Percentiles rank a stretch among this genome's conserved stretches.
These are phyloP conservation scores for Berghia stephanieae DNA, from an alignment of 1,140 invertebrate genomes.

Conservation along the genomic window DNA sequence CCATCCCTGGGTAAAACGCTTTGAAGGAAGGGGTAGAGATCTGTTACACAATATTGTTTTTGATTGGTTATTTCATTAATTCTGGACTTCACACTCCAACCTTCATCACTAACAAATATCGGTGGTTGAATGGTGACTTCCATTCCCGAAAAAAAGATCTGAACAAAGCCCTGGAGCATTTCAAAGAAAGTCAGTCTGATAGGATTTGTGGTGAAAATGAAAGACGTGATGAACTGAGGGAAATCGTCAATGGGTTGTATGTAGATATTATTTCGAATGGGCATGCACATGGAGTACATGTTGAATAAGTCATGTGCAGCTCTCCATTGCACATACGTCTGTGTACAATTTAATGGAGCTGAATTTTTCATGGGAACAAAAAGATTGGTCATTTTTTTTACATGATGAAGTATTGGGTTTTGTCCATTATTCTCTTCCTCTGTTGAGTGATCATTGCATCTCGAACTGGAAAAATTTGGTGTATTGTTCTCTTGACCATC, in stretches of 20 bases:
- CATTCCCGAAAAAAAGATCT: slow-evolving; percentile 47
- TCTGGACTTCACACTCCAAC: slow-evolving; percentile 40
- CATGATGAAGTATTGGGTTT: too few species aligned
- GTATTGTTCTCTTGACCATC: too few species aligned
- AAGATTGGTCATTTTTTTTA: too few species aligned
- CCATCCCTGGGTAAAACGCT: slow-evolving; percentile 47
- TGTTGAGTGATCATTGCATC: too few species aligned
- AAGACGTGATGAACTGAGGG: slow-evolving; percentile 50
- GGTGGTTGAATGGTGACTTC: slow-evolving; percentile 39
- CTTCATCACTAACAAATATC: slow-evolving; percentile 33
- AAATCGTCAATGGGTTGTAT: slow-evolving; percentile 51
- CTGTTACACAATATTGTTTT: slow-evolving; percentile 47
- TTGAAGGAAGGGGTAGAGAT: slow-evolving; percentile 46
- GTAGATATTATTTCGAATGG: slow-evolving; percentile 46
- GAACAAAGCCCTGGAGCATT: slow-evolving; percentile 45
- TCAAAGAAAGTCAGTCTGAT: slow-evolving; percentile 40
- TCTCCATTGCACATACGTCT: slow-evolving; percentile 54
- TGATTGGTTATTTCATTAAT: slow-evolving; percentile 42
- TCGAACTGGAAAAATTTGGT: too few species aligned
- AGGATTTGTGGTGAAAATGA: slow-evolving; percentile 33
- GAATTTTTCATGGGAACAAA: slow-evolving; percentile 38
- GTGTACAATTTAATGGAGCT: slow-evolving; percentile 37
- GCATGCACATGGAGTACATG: slow-evolving; percentile 35
- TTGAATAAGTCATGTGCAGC: slow-evolving; percentile 39
- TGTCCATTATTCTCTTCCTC: too few species aligned